These are phyloP conservation scores for Pseudorasbora parva DNA, from an alignment of 2,113 vertebrate genomes.

Conservation along the genomic window DNA sequence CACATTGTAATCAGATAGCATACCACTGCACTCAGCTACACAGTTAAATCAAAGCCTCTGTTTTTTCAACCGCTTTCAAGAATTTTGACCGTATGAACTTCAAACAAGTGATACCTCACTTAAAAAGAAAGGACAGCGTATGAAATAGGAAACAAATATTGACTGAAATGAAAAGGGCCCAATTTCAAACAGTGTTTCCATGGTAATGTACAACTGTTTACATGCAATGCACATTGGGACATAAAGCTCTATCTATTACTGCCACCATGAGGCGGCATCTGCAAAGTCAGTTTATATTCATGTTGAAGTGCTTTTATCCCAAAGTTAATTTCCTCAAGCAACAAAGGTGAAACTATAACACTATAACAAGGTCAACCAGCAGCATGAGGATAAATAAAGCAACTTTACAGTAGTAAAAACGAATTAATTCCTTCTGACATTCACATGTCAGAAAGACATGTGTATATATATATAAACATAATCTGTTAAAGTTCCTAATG, in stretches of 20 bases:
- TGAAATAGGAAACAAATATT: not conserved
- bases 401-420: not conserved
- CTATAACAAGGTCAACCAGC: not conserved
- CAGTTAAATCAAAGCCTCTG: not conserved
- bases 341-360: not conserved
- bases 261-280: conserved; percentile 71
- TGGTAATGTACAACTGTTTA: not conserved
- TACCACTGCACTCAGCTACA: not conserved
- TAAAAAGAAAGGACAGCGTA: not conserved
- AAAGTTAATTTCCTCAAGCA: not conserved
- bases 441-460: not conserved
- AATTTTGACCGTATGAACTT: conserved; percentile 1
- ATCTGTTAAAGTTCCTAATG: not conserved
- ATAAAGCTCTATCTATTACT: conserved; percentile 63
- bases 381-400: not conserved
- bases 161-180: conserved; percentile 2
- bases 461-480: too few relatives aligned
- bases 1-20: not conserved
- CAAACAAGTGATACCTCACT: not conserved
- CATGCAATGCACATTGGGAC: not conserved
- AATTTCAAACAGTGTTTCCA: not conserved
- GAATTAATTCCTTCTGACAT: not conserved
- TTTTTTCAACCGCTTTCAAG: not conserved
- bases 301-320: not conserved
- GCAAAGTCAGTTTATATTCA: not conserved